These are phyloP conservation scores for Thecophora atra DNA, from an alignment of 2,888 invertebrate genomes.

Conservation along the genomic window DNA sequence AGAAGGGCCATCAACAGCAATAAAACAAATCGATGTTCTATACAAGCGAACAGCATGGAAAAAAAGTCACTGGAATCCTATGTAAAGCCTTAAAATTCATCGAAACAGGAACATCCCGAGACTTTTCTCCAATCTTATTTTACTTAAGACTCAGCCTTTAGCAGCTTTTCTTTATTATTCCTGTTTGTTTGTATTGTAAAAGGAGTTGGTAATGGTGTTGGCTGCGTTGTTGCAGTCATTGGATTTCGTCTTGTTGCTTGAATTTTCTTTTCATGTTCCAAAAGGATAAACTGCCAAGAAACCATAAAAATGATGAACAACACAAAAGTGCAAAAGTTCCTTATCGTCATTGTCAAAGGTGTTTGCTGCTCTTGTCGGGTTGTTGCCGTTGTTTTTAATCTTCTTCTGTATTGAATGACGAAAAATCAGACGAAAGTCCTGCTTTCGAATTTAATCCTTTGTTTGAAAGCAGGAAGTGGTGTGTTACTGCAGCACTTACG, in stretches of 20 bases:
- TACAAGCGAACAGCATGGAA: background rate
- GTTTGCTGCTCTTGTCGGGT: background rate
- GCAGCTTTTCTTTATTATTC: conserved; percentile 19
- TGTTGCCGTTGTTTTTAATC: too few relatives aligned
- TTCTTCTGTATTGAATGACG: too few relatives aligned
- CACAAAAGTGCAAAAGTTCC: too few relatives aligned
- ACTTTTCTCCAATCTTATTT: too few relatives aligned
- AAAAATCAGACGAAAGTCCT: too few relatives aligned
- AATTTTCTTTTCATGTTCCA: conserved; percentile 13
- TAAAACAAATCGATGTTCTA: conserved; percentile 30
- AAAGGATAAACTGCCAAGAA: conserved; percentile 41
- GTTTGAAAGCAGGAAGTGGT: too few relatives aligned
- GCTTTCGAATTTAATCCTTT: too few relatives aligned
- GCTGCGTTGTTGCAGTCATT: background rate
- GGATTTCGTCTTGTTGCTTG: conserved; percentile 7
- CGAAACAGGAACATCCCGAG: background rate
- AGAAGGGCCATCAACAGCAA: conserved; percentile 21
- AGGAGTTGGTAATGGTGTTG: too few relatives aligned
- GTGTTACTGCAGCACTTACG: too few relatives aligned
- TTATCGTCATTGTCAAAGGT: background rate
- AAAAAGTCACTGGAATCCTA: background rate
- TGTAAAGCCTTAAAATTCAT: background rate
- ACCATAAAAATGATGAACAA: conserved; percentile 44
- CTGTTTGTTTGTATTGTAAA: conserved; percentile 1
- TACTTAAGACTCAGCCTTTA: conserved; percentile 23